Evolutionary conservation across 2,113 vertebrate species (phyloP).

Genomic region (pig (Sus scrofa)): DNA sequence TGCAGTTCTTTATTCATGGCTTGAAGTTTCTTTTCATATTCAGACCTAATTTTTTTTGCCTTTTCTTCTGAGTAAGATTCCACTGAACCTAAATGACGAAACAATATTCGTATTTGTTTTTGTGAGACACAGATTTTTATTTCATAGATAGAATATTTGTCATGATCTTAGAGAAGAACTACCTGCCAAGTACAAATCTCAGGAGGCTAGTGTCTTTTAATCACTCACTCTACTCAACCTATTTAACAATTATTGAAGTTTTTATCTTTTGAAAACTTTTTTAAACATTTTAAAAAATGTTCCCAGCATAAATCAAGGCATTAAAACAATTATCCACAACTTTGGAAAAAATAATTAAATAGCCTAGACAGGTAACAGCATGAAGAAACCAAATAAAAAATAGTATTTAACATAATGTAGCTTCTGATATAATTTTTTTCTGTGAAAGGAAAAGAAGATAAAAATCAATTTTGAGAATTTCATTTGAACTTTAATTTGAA

Average conservation of each 20-base stretch:
- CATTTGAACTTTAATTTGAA: background rate
- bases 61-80: slow-evolving; percentile 97
- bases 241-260: background rate
- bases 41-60: slow-evolving; percentile 95
- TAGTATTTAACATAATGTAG: background rate
- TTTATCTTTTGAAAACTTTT: background rate
- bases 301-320: slow-evolving; percentile 4
- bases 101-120: slow-evolving; percentile 38
- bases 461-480: background rate
- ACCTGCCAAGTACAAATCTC: background rate
- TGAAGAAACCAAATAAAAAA: background rate
- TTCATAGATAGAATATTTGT: background rate
- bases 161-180: background rate
- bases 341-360: slow-evolving; percentile 20
- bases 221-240: background rate
- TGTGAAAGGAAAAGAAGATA: background rate
- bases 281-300: background rate
- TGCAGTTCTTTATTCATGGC: slow-evolving; percentile 98
- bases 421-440: background rate
- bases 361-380: background rate
- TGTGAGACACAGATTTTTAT: slow-evolving; percentile 9
- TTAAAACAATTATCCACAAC: slow-evolving; percentile 30
- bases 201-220: background rate
- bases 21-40: slow-evolving; percentile 97
- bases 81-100: slow-evolving; percentile 91